Evolutionary conservation across 2,797 vertebrate genomes (phyloP).

Genomic region (Sebastes trivittatus): DNA sequence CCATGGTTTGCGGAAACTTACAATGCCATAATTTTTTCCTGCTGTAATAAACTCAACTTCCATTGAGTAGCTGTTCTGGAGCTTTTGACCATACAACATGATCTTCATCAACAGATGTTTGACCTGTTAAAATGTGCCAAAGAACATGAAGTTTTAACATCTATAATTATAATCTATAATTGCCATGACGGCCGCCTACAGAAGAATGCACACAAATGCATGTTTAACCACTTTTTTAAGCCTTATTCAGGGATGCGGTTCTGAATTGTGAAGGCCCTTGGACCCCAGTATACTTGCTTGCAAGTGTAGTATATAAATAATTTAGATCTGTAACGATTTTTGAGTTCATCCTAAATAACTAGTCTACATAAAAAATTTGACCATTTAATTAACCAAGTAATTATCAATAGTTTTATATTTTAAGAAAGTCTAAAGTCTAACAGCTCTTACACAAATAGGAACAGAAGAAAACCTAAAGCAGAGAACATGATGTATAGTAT

Average conservation of each 20-base stretch:
- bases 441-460: neutral
- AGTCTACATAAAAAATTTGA: neutral
- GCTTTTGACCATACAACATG: neutral
- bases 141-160: neutral
- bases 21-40: too few relatives aligned
- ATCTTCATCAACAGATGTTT: neutral
- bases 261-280: too few relatives aligned
- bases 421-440: neutral
- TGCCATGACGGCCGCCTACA: neutral
- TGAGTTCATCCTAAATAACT: neutral
- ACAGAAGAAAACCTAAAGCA: neutral
- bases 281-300: neutral
- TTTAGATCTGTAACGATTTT: neutral
- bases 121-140: neutral
- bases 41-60: neutral
- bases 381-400: neutral
- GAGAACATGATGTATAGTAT: neutral
- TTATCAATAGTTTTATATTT: neutral
- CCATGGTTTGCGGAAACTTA: too few relatives aligned
- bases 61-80: neutral
- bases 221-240: neutral
- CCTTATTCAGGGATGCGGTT: neutral
- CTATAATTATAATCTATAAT: neutral
- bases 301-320: neutral
- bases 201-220: neutral